A percentile compares a stretch with the other conserved stretches of the same genome.
These are phyloP conservation scores for Myotis pilosus DNA, from an alignment of 2,797 vertebrate genomes.

Conservation along the genomic window DNA sequence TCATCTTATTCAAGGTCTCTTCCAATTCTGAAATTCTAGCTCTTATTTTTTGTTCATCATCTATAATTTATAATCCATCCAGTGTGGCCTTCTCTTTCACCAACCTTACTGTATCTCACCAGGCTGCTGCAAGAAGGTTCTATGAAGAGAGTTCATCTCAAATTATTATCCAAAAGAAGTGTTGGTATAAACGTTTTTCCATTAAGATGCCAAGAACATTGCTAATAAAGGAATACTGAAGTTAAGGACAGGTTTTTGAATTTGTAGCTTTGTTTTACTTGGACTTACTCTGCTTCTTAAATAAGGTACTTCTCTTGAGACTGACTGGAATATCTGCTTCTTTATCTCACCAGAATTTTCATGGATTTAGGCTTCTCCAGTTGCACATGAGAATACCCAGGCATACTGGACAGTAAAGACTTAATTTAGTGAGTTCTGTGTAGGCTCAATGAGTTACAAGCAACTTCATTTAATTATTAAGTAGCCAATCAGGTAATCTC, in stretches of 20 bases:
- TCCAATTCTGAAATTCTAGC: neutral
- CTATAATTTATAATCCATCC: neutral
- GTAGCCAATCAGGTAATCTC: slow-evolving; percentile 83
- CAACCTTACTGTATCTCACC: neutral
- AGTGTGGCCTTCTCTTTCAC: neutral
- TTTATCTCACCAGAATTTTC: neutral
- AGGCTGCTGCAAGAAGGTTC: neutral
- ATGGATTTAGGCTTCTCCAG: slow-evolving; percentile 57
- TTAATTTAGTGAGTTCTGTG: slow-evolving; percentile 84
- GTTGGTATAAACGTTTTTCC: neutral
- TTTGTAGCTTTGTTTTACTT: neutral
- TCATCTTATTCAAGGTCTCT: neutral
- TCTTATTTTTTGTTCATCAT: neutral
- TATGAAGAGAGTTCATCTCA: neutral
- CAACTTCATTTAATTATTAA: slow-evolving; percentile 86
- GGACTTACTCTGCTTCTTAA: neutral
- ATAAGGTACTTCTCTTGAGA: neutral
- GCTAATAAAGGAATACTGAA: neutral
- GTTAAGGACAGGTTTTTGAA: neutral
- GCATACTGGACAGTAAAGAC: slow-evolving; percentile 74
- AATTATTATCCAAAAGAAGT: neutral
- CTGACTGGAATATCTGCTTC: neutral
- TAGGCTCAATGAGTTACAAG: slow-evolving; percentile 84
- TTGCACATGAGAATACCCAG: slow-evolving; percentile 70
- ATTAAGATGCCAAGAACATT: neutral